Evolutionary conservation across 2,888 invertebrate genomes (phyloP), one percentile per base, ranked within the genome.

Genomic region (Ormyrus labotus): DNA sequence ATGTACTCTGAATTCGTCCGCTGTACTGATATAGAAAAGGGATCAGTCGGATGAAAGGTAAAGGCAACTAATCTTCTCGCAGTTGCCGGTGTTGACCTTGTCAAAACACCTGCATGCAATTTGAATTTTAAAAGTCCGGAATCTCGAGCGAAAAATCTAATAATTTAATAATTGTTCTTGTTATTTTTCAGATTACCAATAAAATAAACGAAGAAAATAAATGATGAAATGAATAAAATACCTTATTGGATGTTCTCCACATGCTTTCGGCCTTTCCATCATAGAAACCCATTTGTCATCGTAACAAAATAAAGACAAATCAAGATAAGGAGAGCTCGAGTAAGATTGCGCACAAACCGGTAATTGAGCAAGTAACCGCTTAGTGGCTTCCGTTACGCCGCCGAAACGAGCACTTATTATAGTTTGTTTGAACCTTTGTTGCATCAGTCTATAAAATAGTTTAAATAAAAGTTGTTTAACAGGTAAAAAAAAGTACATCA

Each of bases 241-340:
- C 96, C 97, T 93, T 85, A 99, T 98, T 0, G 98, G 98, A 90
- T 96, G 96, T 91, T 98, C 96, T 76, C 96, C 96, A 91, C 96
- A 97, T 48, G 96, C 95, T 91, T 98, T 98, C 0, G 99, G 99
- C 78, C 98, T 92, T 91, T 99, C 98, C 95, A 98, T 95, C 65
- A 97, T 95, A 0, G 98, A 98, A 0, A 99, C 96, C 95, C 97
- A 96, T 90, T 98, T 97, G 89, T 98, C 98, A 88, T 99, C 98
- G 88, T 98, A 99, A 88, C 96, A 96, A 90, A 98, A 99, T 47
- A 98, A 92, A 0, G 96, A 95, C 84, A 97, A 92, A 91, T 99
- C 98, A 76, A 99, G 92, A 91, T 98, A 99, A 0, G 98, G 99
- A 57, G 98, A 97, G 78, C 96, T 95, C 84, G 96, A 96, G 88